Base-by-base conservation (phyloP, 2,113 vertebrate species). In the Elanoides forficatus region DNA sequence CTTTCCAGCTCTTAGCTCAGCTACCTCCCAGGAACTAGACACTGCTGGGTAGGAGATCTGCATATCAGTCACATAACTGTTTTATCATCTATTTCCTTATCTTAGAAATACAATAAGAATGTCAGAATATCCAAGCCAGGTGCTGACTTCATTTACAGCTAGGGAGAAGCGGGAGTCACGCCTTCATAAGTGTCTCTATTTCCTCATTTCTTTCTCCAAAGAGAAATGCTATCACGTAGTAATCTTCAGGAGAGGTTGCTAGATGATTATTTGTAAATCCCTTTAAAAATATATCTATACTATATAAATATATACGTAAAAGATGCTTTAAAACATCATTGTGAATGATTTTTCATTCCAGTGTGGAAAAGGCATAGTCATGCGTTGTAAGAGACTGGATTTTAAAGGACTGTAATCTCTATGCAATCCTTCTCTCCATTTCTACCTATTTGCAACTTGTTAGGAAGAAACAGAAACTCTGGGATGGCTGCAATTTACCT, bases 41-140 rank as follows among this genome's bases (percentile, higher is more conserved):
- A 50, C 27, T 32, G 40, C 47, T 89, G 78, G 34, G 32, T 43
- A 93, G 81, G 27, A 93, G 66, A 92, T 86, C 71, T 93, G 71
- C 62, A 23, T 86, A 93, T 96, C 81, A 88, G 68, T 67, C 92
- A 95, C 62, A 26, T 55, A 89, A 91, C 50, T 48, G 53, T 95
- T 97, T 82, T 82, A 93, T 95, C 59, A 93, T 52, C 70, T 76
- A 11, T 80, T 95, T 87, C 89, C 73, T 95, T 85, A 91, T 96
- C 97, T 96, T 75, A 72, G 78, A 91, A 95, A 85, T 80, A 68
- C 26, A 86, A 83, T 5, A 96, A 66, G 60, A 95, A 93, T 43
- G 27, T 40, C 85, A 65, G 60, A 58, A 65, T 72, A 80, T 30
- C 36, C 71, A 88, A 94, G 86, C 73, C 94, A 97, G 83, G 55